Evolutionary conservation across 2,888 invertebrate genomes (phyloP), one percentile per base, ranked within the genome.

Genomic region (Ecliptopera silaceata): DNA sequence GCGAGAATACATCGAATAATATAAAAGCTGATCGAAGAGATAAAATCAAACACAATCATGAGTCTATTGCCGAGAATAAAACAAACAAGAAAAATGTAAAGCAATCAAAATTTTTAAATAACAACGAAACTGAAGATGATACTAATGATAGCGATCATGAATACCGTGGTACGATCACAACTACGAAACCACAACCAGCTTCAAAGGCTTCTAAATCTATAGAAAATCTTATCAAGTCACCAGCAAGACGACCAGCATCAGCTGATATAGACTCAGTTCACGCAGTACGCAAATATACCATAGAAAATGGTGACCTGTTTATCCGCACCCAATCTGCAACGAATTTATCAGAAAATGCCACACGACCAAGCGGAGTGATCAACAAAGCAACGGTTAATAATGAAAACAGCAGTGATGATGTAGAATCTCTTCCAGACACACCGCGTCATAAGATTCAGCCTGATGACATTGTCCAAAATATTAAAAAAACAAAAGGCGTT

Each of bases 401-500:
- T 50, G 71, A 72, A 31, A 66, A 71, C 32, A 80, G 78, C 38
- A 84, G 77, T 61, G 81, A 83, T 43, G 79, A 80, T 55, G 58
- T 70, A 2, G 79, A 81, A 53, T 82, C 80, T n/a, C 61, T 79
- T 31, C 66, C 70, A 29, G 78, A 79, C 18, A 68, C 69, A 17
- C 69, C 74, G 31, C 63, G 70, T 15, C 79, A 79, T 70, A 79
- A 78, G 56, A 60, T 60, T n/a, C 61, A 71, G 20, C 79, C 83
- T 2, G 79, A 77, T 63, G 82, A 86, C 41, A 82, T 77, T 55
- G 61, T 76, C 39, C 62, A 66, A 50, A 69, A 63, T 59, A 73
- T 65, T 6, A 84, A 83, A 65, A 84, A 82, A 71, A 86, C 91
- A 42, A 94, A 92, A 78, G 88, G 94, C 46, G 93, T 93, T 26